Evolutionary conservation across 2,888 invertebrate species (phyloP), one percentile per base, ranked within the genome.

Genomic region (Spisula solida): DNA sequence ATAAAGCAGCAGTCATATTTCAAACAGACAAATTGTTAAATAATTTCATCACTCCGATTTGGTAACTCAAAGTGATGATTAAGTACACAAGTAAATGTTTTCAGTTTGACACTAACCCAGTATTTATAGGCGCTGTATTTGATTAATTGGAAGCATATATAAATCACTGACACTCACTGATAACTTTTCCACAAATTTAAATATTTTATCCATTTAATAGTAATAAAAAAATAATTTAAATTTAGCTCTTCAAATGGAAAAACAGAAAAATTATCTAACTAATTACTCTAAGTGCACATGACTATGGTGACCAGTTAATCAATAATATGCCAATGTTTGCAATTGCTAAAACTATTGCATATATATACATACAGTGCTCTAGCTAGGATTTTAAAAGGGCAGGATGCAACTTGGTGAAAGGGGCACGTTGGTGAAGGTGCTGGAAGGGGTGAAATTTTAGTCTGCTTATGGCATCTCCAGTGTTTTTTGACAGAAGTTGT

Each of bases 21-120:
- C 75, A 75, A 75, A 75, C 12, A 75, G 34, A 75, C 75, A 75
- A 75, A 75, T 75, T 75, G 75, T 75, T 75, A 75, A 29, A 75
- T 75, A 75, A 75, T 34, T 34, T 31, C 75, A 75, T 31, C 14
- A 20, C 34, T 18, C 34, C 31, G 60, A 66, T 75, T 31, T 75
- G 31, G 34, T 18, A 6, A 75, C 34, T 75, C 75, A 75, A 16
- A 31, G 75, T 75, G 75, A 75, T 34, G n/a, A 75, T 75, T 75
- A 18, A 34, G 34, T 75, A 31, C 75, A 34, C 75, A 75, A 75
- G 18, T 31, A 41, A 41, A 41, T 75, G 75, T 75, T 31, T 14
- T 31, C 34, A 75, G 1, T 12, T 66, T 25, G 25, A 25, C 60
- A 66, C 60, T n/a, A 66, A 66, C 56, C 60, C 2, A 66, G 60